Base-by-base conservation (phyloP, 2,888 invertebrate species). In the Eupithecia dodoneata region DNA sequence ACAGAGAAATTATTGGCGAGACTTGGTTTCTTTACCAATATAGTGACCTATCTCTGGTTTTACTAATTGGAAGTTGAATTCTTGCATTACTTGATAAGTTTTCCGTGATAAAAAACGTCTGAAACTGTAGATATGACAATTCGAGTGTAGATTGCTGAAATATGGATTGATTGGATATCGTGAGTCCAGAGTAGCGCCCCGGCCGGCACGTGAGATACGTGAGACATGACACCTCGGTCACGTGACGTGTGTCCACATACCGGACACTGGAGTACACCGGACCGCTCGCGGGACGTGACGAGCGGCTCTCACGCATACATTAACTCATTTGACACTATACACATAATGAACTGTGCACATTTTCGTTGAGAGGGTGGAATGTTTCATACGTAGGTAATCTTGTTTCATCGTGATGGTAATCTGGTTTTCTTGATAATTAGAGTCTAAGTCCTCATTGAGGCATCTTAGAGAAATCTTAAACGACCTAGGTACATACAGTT, bases 141-240 rank as follows among this genome's bases (percentile, higher is more conserved):
- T 18, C 3, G 55, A 9, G 4, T 59, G 15, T 12, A 55, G 47
- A 12, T 4, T n/a, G n/a, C 55, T 55, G 55, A n/a, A 55, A 15
- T 3, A 59, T 18, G 55, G 7, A 59, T 59, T 59, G 63, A 63
- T 63, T 63, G 10, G 1, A 59, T 59, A 59, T 63, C 59, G 18
- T 10, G 59, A 30, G 18, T 59, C 4, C 30, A 30, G 63, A 18
- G 9, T 12, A 63, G 63, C 12, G 10, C 10, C 30, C 30, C 12
- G 30, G 10, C 4, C 4, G 12, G 30, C 10, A 63, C 30, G 63
- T 63, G 55, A 18, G n/a, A n/a, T 55, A n/a, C n/a, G n/a, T 12
- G 59, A 10, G 63, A 63, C 63, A 30, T 18, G 63, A 63, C 63
- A 63, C 63, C 63, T 63, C 63, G 63, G 63, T 30, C 63, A 30